A percentile compares a stretch with the other conserved stretches of the same genome.
These are phyloP conservation scores for Prinia subflava DNA, from an alignment of 2,113 vertebrate species.

Conservation along the genomic window DNA sequence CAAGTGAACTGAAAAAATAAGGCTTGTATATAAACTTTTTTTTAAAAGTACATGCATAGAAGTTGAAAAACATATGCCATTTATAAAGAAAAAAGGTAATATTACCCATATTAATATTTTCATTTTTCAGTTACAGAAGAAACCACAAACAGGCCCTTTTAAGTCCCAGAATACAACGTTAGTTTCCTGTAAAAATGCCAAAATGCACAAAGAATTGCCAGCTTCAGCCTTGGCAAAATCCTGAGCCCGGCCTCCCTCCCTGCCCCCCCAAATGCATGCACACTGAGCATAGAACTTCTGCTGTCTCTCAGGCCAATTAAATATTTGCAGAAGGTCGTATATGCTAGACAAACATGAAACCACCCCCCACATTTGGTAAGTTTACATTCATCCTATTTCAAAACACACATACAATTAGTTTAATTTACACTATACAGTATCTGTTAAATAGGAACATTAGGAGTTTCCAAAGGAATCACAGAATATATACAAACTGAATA, in stretches of 20 bases:
- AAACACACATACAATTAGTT: constrained; percentile 69
- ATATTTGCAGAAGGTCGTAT: constrained; percentile 34
- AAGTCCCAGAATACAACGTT: constrained; percentile 45
- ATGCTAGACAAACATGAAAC: constrained; percentile 22
- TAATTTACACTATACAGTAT: constrained; percentile 80
- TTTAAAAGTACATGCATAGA: constrained; percentile 68
- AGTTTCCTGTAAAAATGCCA: constrained; percentile 69
- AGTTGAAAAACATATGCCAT: constrained; percentile 66
- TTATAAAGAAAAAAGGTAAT: constrained; percentile 67
- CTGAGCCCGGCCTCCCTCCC: neutral
- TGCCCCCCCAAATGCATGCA: neutral
- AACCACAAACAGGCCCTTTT: constrained; percentile 48
- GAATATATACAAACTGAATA: constrained; percentile 55
- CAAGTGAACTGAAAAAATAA: constrained; percentile 60
- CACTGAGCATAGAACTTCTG: neutral
- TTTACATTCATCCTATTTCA: constrained; percentile 53
- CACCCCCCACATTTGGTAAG: neutral
- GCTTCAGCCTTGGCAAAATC: constrained; percentile 28
- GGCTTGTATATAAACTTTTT: constrained; percentile 55
- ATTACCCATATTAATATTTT: constrained; percentile 57
- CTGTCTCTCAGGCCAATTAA: constrained; percentile 14
- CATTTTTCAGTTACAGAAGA: constrained; percentile 57
- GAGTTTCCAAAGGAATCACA: constrained; percentile 50
- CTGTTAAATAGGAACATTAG: constrained; percentile 74
- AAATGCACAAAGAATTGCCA: constrained; percentile 65